phyloP scores from a whole-genome alignment of 1,140 invertebrate species.

The Neomicropteryx cornuta region DNA sequence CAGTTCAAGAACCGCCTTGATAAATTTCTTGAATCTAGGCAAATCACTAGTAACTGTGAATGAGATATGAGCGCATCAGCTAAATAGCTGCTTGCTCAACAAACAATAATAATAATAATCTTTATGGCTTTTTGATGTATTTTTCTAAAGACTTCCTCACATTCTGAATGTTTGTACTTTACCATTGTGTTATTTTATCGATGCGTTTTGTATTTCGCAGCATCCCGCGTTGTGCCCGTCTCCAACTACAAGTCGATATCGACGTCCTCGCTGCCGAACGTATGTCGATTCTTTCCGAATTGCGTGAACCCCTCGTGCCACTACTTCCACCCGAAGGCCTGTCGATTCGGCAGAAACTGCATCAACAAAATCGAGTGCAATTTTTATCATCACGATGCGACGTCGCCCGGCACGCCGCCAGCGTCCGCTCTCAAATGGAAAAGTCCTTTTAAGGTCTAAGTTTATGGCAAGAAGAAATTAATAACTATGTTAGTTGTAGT shows the following conservation, averaged over 20 bases:
- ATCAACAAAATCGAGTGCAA: conserved; percentile 50
- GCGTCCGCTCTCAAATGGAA: conserved; percentile 35
- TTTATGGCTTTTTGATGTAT: too few species aligned
- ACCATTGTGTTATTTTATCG: too few species aligned
- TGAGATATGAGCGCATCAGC: too few species aligned
- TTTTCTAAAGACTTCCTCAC: neutral
- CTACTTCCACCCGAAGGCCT: conserved; percentile 52
- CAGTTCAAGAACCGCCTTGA: too few species aligned
- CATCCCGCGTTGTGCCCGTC: conserved; percentile 51
- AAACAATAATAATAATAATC: too few species aligned
- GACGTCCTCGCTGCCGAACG: conserved; percentile 24
- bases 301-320: conserved; percentile 46
- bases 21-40: too few species aligned
- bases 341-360: conserved; percentile 48
- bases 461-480: conserved; percentile 1
- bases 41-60: too few species aligned
- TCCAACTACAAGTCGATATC: conserved; percentile 46
- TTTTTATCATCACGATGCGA: conserved; percentile 46
- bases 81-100: too few species aligned
- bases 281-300: conserved; percentile 50
- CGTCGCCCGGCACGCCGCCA: too few species aligned
- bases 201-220: conserved; percentile 20
- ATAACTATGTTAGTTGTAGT: neutral
- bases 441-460: conserved; percentile 6
- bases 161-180: too few species aligned